phyloP scores from a whole-genome alignment of 2,113 vertebrate species.

The Ammospiza nelsoni region DNA sequence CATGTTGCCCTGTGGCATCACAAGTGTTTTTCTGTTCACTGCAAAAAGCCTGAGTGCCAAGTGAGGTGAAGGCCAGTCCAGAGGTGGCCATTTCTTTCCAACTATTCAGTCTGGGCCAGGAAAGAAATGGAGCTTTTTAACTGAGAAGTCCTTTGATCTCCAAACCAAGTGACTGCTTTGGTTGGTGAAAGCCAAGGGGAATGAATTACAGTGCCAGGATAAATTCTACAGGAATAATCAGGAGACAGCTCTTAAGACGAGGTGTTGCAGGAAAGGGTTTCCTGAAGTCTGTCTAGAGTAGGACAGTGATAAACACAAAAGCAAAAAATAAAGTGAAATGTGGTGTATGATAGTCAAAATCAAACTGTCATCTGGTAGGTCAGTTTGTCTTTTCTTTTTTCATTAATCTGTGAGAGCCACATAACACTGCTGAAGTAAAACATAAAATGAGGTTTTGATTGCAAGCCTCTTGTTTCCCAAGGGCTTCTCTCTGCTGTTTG shows the following conservation, averaged over 20 bases:
- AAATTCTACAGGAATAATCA: slow-evolving; percentile 1
- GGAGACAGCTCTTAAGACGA: background rate
- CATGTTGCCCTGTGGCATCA: background rate
- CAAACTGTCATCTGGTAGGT: background rate
- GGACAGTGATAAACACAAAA: background rate
- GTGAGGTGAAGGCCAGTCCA: background rate
- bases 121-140: background rate
- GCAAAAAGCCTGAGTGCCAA: background rate
- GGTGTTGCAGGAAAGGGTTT: background rate
- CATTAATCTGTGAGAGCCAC: background rate
- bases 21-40: background rate
- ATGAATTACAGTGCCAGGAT: background rate
- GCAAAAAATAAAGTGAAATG: background rate
- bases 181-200: slow-evolving; percentile 9
- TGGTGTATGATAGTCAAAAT: background rate
- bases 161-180: background rate
- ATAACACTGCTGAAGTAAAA: background rate
- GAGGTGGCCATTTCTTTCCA: background rate
- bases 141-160: slow-evolving; percentile 28
- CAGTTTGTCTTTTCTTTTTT: background rate
- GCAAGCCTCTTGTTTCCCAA: background rate
- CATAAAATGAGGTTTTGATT: background rate
- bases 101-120: background rate
- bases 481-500: background rate
- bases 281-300: background rate